Conservation (phyloP, 2,113 vertebrate genomes). For the Salminus brasiliensis region DNA sequence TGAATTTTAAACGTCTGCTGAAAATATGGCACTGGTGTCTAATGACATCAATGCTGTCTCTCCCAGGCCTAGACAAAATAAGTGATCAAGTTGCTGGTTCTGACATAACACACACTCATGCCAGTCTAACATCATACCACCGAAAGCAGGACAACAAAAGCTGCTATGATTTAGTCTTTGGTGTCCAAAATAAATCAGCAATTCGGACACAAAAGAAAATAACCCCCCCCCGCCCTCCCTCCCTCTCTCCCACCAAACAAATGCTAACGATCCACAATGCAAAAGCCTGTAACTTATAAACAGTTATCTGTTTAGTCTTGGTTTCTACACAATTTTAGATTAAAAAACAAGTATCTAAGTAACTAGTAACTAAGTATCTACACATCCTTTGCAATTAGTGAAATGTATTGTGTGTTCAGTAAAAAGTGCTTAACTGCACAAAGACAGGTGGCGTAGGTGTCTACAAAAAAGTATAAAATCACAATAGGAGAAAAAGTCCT, state of each 20-base stretch:
- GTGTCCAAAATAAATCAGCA: neutral
- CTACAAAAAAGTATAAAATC: no score
- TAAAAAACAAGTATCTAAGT: no score
- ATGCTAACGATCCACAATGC: neutral
- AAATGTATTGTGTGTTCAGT: no score
- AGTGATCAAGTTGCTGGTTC: neutral
- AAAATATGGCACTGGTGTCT: neutral
- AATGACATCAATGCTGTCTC: neutral
- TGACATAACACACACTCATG: neutral
- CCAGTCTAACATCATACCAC: neutral
- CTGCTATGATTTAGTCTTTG: neutral
- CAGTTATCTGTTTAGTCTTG: neutral
- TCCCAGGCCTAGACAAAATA: neutral
- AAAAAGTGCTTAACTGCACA: no score
- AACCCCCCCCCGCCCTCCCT: no score
- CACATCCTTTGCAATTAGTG: no score
- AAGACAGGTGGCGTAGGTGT: no score
- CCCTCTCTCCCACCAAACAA: no score
- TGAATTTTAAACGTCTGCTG: neutral
- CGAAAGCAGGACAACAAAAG: neutral
- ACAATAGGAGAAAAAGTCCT: no score
- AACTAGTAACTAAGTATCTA: no score
- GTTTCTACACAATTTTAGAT: no score
- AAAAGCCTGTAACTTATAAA: slow-evolving; percentile 15
- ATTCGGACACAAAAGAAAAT: slow-evolving; percentile 12